Evolutionary conservation across 2,797 vertebrate species (phyloP), one percentile per base, ranked within the genome.

Genomic region (Siniperca scherzeri): DNA sequence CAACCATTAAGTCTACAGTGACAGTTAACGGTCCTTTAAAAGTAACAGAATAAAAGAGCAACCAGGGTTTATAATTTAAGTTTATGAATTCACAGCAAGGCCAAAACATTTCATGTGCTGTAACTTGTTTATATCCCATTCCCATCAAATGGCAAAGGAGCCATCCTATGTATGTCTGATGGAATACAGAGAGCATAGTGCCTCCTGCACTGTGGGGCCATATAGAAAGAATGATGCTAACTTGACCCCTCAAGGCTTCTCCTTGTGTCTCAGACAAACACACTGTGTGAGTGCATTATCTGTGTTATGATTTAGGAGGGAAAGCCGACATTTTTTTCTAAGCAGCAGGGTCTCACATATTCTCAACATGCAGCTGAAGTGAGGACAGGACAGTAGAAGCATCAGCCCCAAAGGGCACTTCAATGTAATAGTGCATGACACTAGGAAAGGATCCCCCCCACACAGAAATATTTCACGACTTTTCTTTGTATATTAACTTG

Each of bases 241-340:
- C 80, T 77, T 85, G 83, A 88, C 75, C 91, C 93, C 92, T 89
- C 21, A 2, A 89, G 93, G 88, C 83, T 85, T 89, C 83, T 87
- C 79, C 88, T 89, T 89, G 90, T 94, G 83, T 71, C 52, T 30
- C 87, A 72, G 79, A 92, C 80, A 88, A 90, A 92, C 80, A 81
- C 68, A 81, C 69, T 80, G 71, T 77, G 72, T 68, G 14, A 86
- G 84, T 91, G 88, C 85, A 90, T 93, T 90, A 85, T 89, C 80
- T 77, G 48, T 74, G 77, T 82, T 84, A 53, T 83, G 82, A 93
- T 92, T 88, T 83, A 87, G 77, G 74, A 87, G 56, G 67, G 57
- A 82, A 80, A 81, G 66, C 40, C 11, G 27, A 81, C 69, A 64
- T 78, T 80, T 79, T 83, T 79, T 76, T 70, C 50, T 13, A 70